Base-by-base conservation (phyloP, 1,140 invertebrate genomes). In the Microplitis demolitor region DNA sequence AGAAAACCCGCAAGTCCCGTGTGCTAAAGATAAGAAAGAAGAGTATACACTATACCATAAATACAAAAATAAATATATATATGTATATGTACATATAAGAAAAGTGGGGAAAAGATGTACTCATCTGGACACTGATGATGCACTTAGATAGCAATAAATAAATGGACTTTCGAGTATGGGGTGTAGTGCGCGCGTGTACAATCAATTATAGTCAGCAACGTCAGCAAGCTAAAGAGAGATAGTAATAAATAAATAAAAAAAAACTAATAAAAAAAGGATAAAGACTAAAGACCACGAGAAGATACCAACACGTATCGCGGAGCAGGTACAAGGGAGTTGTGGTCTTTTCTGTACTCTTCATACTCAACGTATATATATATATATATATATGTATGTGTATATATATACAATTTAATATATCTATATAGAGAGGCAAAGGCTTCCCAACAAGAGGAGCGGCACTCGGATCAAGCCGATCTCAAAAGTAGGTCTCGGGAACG, bases 401-500 rank as follows among this genome's bases (percentile, higher is more conserved):
- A 45, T 45, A 11, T 45, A 45, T 45, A 45, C 39, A 45, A 45
- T 45, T 8, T 45, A 11, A 45, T 45, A 45, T 45, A 45, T 45
- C 39, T 45, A 45, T 33, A 35, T 63, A 13, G 61, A 66, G 61
- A 66, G 66, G 75, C 66, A 64, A 53, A 63, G 71, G 72, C 66
- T 31, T 54, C 45, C 50, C 66, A 67, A 67, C 66, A 24, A 31
- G 53, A 72, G 64, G 73, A 77, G 56, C 72, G 60, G 66, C 79
- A 70, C 78, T 79, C 74, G 74, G 53, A 14, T 51, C 68, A 69
- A 71, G 62, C 66, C 76, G 74, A 75, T 77, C 76, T 63, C 14
- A 61, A 72, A 80, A 79, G 78, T 80, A 79, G 79, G 79, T 80
- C 78, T 79, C 73, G 74, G 61, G 78, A 76, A 66, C 75, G 74